These are phyloP conservation scores for Tarsius wallacei DNA, from an alignment of 2,797 vertebrate genomes.

Conservation along the genomic window DNA sequence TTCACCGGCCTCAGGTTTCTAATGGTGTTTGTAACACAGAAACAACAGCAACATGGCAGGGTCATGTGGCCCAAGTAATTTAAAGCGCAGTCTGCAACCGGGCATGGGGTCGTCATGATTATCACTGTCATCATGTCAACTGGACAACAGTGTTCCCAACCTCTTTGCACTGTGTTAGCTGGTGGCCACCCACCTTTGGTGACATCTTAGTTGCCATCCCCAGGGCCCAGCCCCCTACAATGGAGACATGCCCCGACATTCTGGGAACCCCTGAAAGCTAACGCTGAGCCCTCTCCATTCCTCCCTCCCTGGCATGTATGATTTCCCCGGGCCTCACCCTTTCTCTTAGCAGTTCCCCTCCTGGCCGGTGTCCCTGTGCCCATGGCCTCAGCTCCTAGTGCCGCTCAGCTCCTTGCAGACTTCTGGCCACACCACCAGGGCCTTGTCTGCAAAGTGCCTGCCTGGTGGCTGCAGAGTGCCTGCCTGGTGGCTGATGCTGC, in stretches of 20 bases:
- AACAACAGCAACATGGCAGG: background rate
- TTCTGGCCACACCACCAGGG: background rate
- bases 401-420: background rate
- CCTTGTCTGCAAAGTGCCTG: background rate
- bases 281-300: background rate
- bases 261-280: background rate
- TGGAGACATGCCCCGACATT: background rate
- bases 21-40: background rate
- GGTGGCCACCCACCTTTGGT: background rate
- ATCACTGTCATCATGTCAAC: background rate
- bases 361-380: background rate
- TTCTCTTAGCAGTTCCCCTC: background rate
- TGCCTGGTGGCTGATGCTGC: background rate
- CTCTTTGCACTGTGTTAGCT: background rate
- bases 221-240: background rate
- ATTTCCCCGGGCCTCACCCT: background rate
- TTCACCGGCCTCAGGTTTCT: background rate
- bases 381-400: background rate
- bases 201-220: background rate
- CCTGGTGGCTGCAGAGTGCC: background rate
- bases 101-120: background rate
- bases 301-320: background rate
- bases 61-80: background rate
- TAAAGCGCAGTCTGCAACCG: background rate
- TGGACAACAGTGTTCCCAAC: background rate